Conservation (phyloP, 1,140 invertebrate species). For the Chelonus insularis region DNA sequence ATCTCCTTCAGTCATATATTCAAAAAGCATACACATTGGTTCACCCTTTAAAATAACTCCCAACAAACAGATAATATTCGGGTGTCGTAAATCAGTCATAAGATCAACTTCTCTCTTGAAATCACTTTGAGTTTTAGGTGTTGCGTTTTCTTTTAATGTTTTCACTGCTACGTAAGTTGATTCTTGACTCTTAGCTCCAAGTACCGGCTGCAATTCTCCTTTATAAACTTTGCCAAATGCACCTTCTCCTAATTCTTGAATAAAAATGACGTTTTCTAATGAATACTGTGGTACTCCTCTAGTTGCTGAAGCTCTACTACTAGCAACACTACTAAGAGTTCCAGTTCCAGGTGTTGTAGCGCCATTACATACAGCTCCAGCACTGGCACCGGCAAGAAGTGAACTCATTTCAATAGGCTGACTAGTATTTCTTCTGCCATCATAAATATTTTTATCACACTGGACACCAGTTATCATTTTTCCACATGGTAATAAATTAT, state of each 20-base stretch:
- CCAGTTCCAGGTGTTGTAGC: constrained; percentile 52
- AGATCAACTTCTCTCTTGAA: constrained; percentile 89
- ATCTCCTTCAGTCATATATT: constrained; percentile 94
- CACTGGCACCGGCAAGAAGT: constrained; percentile 62
- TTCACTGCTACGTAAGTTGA: constrained; percentile 87
- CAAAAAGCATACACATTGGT: constrained; percentile 94
- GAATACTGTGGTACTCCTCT: constrained; percentile 71
- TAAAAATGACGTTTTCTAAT: constrained; percentile 80
- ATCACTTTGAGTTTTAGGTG: constrained; percentile 86
- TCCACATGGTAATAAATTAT: constrained; percentile 49
- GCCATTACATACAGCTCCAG: constrained; percentile 44
- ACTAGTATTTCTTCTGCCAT: constrained; percentile 61
- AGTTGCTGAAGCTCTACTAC: constrained; percentile 61
- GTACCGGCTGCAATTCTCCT: constrained; percentile 76
- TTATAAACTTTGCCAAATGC: constrained; percentile 96
- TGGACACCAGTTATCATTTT: constrained; percentile 55
- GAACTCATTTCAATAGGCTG: constrained; percentile 80
- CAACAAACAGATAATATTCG: constrained; percentile 93
- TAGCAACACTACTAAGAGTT: constrained; percentile 57
- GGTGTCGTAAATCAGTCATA: constrained; percentile 91
- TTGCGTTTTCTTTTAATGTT: constrained; percentile 91
- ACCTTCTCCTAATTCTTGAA: constrained; percentile 94
- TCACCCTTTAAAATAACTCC: constrained; percentile 90
- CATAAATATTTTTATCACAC: constrained; percentile 78
- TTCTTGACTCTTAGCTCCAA: constrained; percentile 62